Conservation (phyloP, 2,888 invertebrate genomes). For the Bimastos eiseni region DNA sequence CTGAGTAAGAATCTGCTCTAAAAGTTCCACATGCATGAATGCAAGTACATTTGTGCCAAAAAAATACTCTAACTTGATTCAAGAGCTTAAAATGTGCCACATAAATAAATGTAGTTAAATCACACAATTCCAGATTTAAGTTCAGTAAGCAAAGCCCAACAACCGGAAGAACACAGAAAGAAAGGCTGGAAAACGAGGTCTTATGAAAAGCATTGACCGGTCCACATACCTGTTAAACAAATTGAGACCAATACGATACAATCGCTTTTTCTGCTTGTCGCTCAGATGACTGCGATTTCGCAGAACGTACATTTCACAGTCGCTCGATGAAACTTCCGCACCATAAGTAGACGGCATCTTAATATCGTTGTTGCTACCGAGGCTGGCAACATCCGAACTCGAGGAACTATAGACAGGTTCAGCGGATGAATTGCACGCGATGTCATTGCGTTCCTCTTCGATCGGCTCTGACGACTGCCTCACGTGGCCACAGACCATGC, state of each 20-base stretch:
- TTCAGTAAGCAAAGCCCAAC: not conserved
- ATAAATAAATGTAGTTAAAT: not conserved
- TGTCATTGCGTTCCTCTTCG: not conserved
- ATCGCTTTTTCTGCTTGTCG: conserved; percentile 71
- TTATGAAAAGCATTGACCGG: not conserved
- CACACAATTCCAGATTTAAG: not conserved
- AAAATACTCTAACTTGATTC: too few relatives aligned
- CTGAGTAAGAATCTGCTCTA: not conserved
- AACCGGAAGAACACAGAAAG: not conserved
- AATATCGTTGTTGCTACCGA: conserved; percentile 18
- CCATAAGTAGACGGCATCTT: not conserved
- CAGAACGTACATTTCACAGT: not conserved
- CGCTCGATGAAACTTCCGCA: not conserved
- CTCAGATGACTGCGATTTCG: conserved; percentile 39
- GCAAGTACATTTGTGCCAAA: not conserved
- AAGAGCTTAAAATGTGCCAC: not conserved
- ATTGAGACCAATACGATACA: conserved; percentile 95
- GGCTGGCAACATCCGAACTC: not conserved
- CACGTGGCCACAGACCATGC: not conserved
- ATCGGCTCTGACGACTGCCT: not conserved
- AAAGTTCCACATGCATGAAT: not conserved
- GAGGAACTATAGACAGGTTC: not conserved
- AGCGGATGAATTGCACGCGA: not conserved
- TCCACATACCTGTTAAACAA: conserved; percentile 72
- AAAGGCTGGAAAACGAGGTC: not conserved